A percentile compares a stretch with the other conserved stretches of the same genome.
These are phyloP conservation scores for Serranochromis macrocephalus DNA, from an alignment of 2,113 vertebrate genomes.

Conservation along the genomic window DNA sequence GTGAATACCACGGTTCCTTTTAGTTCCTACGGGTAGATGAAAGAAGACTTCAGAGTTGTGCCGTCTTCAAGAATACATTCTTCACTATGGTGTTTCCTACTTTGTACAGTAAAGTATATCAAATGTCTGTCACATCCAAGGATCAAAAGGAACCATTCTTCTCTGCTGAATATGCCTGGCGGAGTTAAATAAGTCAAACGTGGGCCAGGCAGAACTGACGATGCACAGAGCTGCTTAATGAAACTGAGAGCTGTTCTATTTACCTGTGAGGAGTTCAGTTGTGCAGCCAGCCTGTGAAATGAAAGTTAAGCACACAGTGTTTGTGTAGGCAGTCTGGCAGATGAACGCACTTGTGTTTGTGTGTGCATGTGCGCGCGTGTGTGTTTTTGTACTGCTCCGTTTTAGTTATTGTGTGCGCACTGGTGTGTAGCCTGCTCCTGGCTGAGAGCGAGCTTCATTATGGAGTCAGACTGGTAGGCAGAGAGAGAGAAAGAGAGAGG, in stretches of 20 bases:
- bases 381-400: neutral
- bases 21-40: neutral
- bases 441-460: constrained; percentile 37
- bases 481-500: neutral
- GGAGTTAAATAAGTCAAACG: constrained; percentile 32
- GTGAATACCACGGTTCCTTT: neutral
- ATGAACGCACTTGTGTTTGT: neutral
- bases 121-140: neutral
- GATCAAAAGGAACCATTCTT: constrained; percentile 17
- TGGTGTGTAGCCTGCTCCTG: constrained; percentile 12
- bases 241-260: constrained; percentile 31
- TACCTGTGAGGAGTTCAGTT: constrained; percentile 32
- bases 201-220: neutral
- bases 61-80: neutral
- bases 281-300: constrained; percentile 14
- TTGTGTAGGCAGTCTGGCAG: constrained; percentile 22
- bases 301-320: constrained; percentile 27
- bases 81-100: neutral
- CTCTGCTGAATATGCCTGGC: constrained; percentile 8
- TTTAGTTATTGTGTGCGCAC: neutral
- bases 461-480: constrained; percentile 2
- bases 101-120: neutral
- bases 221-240: constrained; percentile 32
- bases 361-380: neutral
- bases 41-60: neutral